Base-by-base conservation (phyloP, 1,140 invertebrate genomes). In the Brachionus asplanchnoidis region DNA sequence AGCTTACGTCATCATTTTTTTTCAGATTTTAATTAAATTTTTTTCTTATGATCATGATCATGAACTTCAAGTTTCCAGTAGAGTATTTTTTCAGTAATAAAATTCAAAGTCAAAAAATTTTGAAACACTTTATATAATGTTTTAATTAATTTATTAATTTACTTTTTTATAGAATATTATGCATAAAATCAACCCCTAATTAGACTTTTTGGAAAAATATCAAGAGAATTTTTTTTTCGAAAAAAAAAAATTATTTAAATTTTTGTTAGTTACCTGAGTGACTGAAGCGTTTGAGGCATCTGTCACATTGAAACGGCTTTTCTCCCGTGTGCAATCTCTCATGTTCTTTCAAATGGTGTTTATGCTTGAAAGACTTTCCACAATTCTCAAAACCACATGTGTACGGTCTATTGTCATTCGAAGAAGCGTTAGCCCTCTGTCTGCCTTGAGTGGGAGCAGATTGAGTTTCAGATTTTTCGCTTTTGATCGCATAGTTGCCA, bases 221-320 rank as follows among this genome's bases (percentile, higher is more conserved):
- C n/a, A n/a, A n/a, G n/a, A n/a, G n/a, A n/a, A n/a, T n/a, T n/a
- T n/a, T n/a, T n/a, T n/a, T n/a, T n/a, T n/a, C n/a, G n/a, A n/a
- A n/a, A 20, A 68, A 68, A 40, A 42, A 75, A 75, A 75, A n/a
- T 77, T 6, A 32, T 5, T 17, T 11, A 12, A 44, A 42, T 73
- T 17, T 40, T 42, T 20, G n/a, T n/a, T 40, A 6, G 11, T 32
- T 73, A 73, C 68, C 84, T 23, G 84, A 84, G 40, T 84, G 77
- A 84, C 85, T 46, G 53, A 85, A 86, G 11, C 75, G 32, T 75
- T 85, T 86, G 6, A 68, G 23, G 78, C 86, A 86, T 28, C 44
- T 17, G 17, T 75, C 66, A 40, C 86, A 86, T 9, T 20, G n/a
- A 32, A 84, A 85, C 14, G 84, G 85, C 65, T 86, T 86, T 84